Evolutionary conservation across 2,888 invertebrate genomes (phyloP), one percentile per base, ranked within the genome.

Genomic region (Lithodes maja): DNA sequence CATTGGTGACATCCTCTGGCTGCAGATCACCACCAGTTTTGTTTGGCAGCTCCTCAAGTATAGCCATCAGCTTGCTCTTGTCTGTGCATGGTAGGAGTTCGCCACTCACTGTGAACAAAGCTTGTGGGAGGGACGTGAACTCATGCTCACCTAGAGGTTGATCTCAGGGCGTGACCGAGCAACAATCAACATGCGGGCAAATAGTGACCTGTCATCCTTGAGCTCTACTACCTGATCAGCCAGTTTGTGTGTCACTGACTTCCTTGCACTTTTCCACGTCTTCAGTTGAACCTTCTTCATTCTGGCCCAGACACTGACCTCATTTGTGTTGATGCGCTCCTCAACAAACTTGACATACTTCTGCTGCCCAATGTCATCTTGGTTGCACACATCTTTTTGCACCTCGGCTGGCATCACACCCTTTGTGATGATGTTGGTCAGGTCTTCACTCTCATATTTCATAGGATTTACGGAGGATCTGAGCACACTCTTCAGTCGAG

Each of bases 291-390:
- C 74, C 74, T 5, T 74, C 74, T 74, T 74, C 17, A 74, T 74
- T 74, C 74, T 74, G 74, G 74, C 74, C 74, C 74, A 74, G 74
- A 74, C n/a, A 74, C 74, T 74, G 74, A 74, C 74, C n/a, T 74
- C n/a, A 74, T 74, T n/a, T 74, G 7, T 74, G 74, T 74, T 74
- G n/a, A 74, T 74, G n/a, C 74, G n/a, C 12, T 74, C 74, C n/a
- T 74, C 74, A 5, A 74, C n/a, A n/a, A 74, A 74, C 7, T 5
- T n/a, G n/a, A 74, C 74, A 74, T 74, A 74, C 74, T 74, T 74
- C 74, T 15, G 74, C 12, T 74, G 74, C 3, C 74, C 74, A 74
- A 3, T 74, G 12, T 74, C 74, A 5, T 74, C 74, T 74, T 15
- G 17, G 74, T 3, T 74, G 17, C 74, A 74, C 12, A 74, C n/a